Conservation (phyloP, 2,888 invertebrate genomes). For the Cataglyphis altisquamis region DNA sequence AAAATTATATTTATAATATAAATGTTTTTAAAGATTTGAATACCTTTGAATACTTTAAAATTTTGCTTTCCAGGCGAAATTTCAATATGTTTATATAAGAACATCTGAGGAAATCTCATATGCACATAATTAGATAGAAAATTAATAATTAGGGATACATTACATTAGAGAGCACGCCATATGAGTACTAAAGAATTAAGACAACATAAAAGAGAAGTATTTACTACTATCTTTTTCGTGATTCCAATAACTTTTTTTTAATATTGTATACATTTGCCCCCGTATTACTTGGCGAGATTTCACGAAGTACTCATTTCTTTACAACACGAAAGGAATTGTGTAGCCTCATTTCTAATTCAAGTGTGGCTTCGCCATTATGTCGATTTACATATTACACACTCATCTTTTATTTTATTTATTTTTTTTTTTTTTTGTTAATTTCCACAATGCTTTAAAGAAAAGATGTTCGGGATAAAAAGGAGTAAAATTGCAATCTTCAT, state of each 20-base stretch:
- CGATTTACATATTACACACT: slow-evolving; percentile 30
- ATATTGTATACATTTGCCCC: slow-evolving; percentile 43
- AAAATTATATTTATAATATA: neutral
- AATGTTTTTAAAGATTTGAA: slow-evolving; percentile 13
- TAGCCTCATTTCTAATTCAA: slow-evolving; percentile 60
- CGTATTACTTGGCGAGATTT: slow-evolving; percentile 39
- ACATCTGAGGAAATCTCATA: neutral
- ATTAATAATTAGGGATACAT: neutral
- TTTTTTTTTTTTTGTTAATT: slow-evolving; percentile 29
- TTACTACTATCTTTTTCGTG: slow-evolving; percentile 35
- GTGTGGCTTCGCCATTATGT: slow-evolving; percentile 36
- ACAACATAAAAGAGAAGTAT: slow-evolving; percentile 46
- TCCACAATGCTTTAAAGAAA: slow-evolving; percentile 50
- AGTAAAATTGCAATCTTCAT: slow-evolving; percentile 60
- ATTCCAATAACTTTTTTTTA: slow-evolving; percentile 20
- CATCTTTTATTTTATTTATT: slow-evolving; percentile 43
- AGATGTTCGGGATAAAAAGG: slow-evolving; percentile 32
- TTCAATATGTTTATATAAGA: slow-evolving; percentile 20
- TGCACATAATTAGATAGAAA: neutral
- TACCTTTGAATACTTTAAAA: neutral
- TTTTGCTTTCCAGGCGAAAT: slow-evolving; percentile 11
- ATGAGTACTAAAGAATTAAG: slow-evolving; percentile 35
- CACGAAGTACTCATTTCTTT: slow-evolving; percentile 59
- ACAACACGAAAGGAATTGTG: slow-evolving; percentile 77
- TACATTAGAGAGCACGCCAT: neutral